Percentiles rank a stretch among this genome's conserved stretches.
Conservation (phyloP, 2,888 invertebrate species). For the Harpalus rufipes region DNA sequence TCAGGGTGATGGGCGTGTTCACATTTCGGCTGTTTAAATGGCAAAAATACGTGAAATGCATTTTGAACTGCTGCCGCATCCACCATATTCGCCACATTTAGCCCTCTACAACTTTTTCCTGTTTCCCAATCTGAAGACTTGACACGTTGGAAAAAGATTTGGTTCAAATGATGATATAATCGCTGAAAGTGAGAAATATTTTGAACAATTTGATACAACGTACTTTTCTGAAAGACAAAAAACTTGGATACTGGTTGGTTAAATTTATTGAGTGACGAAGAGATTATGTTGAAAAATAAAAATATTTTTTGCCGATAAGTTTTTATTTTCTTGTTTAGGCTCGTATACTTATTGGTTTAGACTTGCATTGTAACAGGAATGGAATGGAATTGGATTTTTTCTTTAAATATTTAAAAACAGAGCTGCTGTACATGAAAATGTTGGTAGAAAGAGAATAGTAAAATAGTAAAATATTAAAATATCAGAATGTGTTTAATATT, state of each 20-base stretch:
- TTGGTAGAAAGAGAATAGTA: too few relatives aligned
- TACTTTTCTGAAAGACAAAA: neutral
- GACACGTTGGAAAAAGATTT: neutral
- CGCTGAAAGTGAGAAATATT: neutral
- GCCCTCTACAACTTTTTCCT: neutral
- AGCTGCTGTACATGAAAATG: too few relatives aligned
- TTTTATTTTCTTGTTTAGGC: neutral
- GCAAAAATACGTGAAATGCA: neutral
- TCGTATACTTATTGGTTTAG: neutral
- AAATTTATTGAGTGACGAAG: neutral
- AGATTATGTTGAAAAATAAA: neutral
- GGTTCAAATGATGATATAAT: neutral
- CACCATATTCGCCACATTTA: neutral
- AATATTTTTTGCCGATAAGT: neutral
- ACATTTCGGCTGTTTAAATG: neutral
- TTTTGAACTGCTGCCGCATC: neutral
- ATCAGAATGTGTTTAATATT: too few relatives aligned
- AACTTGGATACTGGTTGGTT: neutral
- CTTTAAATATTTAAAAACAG: too few relatives aligned
- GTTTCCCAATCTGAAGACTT: neutral
- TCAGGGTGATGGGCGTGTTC: neutral
- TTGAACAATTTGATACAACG: too few relatives aligned
- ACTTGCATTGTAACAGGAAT: too few relatives aligned
- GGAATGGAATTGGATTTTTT: too few relatives aligned
- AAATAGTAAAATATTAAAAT: too few relatives aligned